Percentiles rank a stretch among this genome's conserved stretches.
Evolutionary conservation across 1,140 invertebrate genomes (phyloP).

Genomic region (Sminthurides bifidus): DNA sequence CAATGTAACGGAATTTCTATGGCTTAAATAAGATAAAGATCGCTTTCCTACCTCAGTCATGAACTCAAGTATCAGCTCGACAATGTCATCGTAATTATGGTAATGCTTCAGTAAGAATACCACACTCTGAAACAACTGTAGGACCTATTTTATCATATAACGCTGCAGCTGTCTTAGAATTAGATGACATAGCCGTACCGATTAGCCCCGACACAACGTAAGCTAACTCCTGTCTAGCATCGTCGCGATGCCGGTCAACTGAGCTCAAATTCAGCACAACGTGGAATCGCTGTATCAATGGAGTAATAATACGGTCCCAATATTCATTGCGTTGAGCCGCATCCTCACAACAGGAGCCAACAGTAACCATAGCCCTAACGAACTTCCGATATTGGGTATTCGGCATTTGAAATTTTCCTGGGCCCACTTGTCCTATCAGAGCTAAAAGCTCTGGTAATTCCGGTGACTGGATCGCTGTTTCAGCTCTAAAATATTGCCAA

Average conservation of each 20-base stretch:
- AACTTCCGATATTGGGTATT: constrained; percentile 22
- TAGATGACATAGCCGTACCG: constrained; percentile 15
- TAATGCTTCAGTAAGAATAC: constrained; percentile 57
- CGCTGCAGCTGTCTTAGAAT: constrained; percentile 45
- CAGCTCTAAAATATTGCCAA: constrained; percentile 17
- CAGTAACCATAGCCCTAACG: constrained; percentile 40
- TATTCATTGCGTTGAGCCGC: constrained; percentile 37
- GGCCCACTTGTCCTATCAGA: constrained; percentile 23
- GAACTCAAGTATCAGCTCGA: constrained; percentile 63
- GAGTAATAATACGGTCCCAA: constrained; percentile 47
- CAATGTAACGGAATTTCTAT: constrained; percentile 45
- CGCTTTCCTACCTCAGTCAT: constrained; percentile 55
- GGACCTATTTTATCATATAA: constrained; percentile 52
- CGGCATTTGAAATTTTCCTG: constrained; percentile 24
- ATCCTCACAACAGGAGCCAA: constrained; percentile 37
- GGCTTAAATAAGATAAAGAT: constrained; percentile 52
- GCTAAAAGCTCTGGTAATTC: constrained; percentile 18
- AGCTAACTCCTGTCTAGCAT: constrained; percentile 42
- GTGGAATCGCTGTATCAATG: constrained; percentile 48
- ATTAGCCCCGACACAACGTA: constrained; percentile 25
- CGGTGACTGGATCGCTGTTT: constrained; percentile 21
- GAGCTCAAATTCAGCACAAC: constrained; percentile 34
- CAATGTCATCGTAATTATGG: constrained; percentile 68
- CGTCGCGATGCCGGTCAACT: constrained; percentile 41
- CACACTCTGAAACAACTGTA: constrained; percentile 52